Evolutionary conservation across 2,888 invertebrate genomes (phyloP).

Genomic region (Torymus tubicola): DNA sequence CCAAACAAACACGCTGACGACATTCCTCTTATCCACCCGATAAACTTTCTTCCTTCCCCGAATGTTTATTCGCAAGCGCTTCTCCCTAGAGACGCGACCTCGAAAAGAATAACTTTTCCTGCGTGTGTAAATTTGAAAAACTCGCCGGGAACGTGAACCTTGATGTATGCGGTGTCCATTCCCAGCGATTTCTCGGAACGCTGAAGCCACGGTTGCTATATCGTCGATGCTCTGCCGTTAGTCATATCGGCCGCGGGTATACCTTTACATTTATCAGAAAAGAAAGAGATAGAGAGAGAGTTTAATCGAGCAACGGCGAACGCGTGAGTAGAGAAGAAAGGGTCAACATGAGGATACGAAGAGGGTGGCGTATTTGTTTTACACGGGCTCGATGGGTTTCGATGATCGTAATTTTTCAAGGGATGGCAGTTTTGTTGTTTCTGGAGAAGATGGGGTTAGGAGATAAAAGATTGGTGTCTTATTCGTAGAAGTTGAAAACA

Average conservation of each 20-base stretch:
- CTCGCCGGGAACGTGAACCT: background rate
- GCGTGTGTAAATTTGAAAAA: conserved; percentile 24
- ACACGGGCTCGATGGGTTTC: background rate
- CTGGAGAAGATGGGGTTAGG: too few relatives aligned
- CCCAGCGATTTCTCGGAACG: conserved; percentile 29
- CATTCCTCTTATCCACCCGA: too few relatives aligned
- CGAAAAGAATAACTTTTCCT: background rate
- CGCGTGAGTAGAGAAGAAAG: too few relatives aligned
- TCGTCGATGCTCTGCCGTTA: conserved; percentile 57
- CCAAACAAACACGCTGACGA: too few relatives aligned
- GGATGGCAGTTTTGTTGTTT: too few relatives aligned
- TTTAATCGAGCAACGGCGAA: conserved; percentile 45
- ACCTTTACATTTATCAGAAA: conserved; percentile 60
- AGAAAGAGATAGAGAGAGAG: background rate
- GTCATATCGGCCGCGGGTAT: conserved; percentile 57
- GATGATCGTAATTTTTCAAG: background rate
- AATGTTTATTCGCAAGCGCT: too few relatives aligned
- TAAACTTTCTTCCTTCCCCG: too few relatives aligned
- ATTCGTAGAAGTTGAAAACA: too few relatives aligned
- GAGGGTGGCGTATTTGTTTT: background rate
- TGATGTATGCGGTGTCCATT: conserved; percentile 3
- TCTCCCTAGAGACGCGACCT: too few relatives aligned
- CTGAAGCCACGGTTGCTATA: conserved; percentile 51
- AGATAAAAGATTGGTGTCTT: too few relatives aligned
- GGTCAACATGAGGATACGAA: background rate